These are phyloP conservation scores for Pomacea maculata DNA, from an alignment of 1,140 invertebrate genomes.

Conservation along the genomic window DNA sequence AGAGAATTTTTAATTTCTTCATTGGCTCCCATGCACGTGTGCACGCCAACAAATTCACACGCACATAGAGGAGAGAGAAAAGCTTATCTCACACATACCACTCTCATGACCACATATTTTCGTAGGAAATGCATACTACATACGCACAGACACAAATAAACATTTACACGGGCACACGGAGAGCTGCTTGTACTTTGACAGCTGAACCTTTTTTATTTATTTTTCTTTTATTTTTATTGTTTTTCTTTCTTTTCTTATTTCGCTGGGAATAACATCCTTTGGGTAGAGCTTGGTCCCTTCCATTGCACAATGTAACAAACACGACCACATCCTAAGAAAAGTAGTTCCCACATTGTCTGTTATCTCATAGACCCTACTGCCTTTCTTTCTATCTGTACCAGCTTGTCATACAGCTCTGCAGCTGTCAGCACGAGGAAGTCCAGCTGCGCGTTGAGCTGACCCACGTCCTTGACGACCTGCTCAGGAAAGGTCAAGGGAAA, in stretches of 20 bases:
- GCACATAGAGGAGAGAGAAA: not conserved
- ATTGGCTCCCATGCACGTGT: too few species aligned
- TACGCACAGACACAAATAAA: not conserved
- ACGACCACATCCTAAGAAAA: not conserved
- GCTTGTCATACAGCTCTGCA: slow-evolving; percentile 20
- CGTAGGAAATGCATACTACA: not conserved
- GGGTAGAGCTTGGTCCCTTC: too few species aligned
- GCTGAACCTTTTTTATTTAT: not conserved
- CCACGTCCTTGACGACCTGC: slow-evolving; percentile 28
- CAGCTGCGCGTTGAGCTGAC: slow-evolving; percentile 39
- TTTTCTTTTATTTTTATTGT: not conserved
- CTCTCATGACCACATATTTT: not conserved
- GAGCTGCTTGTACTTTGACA: not conserved
- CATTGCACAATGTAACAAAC: not conserved
- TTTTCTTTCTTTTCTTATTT: not conserved
- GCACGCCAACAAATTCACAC: not conserved
- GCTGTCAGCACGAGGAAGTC: slow-evolving; percentile 35
- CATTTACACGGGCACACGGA: not conserved
- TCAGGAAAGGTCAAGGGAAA: slow-evolving; percentile 48
- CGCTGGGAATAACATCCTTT: not conserved
- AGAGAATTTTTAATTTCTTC: too few species aligned
- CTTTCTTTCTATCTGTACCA: slow-evolving; percentile 11
- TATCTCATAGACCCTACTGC: not conserved
- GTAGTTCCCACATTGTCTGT: not conserved
- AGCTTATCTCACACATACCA: not conserved